These are phyloP conservation scores for Enteromius unitaeniatus DNA, from an alignment of 2,797 vertebrate species.

Conservation along the genomic window DNA sequence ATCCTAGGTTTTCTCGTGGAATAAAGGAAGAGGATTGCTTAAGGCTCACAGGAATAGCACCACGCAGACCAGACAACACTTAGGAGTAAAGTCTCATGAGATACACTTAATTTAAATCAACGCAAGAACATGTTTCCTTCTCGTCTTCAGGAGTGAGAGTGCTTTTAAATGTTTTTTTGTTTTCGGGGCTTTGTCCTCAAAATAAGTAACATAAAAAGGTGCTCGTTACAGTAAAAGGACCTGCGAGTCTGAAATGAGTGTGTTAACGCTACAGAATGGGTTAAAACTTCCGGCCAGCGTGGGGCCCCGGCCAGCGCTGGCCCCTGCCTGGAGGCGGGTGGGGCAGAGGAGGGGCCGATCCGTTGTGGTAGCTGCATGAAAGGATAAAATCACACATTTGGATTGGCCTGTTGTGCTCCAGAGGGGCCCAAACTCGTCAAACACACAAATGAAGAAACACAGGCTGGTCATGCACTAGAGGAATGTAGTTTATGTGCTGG, in stretches of 20 bases:
- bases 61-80: constrained; percentile 71
- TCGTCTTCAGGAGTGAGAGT: constrained; percentile 38
- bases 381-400: constrained; percentile 84
- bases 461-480: constrained; percentile 66
- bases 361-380: constrained; percentile 87
- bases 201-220: constrained; percentile 28
- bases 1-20: constrained; percentile 44
- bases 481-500: constrained; percentile 1
- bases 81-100: constrained; percentile 47
- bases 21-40: constrained; percentile 58
- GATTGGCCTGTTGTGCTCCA: constrained; percentile 74
- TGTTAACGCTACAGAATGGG: constrained; percentile 59
- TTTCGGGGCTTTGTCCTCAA: constrained; percentile 24
- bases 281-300: constrained; percentile 84
- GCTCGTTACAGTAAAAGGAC: constrained; percentile 47
- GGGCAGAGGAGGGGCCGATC: constrained; percentile 82
- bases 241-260: constrained; percentile 44
- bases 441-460: constrained; percentile 27
- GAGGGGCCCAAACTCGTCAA: constrained; percentile 57
- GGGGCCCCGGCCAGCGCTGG: constrained; percentile 84
- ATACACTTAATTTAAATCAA: constrained; percentile 50
- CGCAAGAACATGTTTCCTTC: constrained; percentile 51
- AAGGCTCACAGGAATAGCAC: constrained; percentile 72
- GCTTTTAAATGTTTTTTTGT: constrained; percentile 24
- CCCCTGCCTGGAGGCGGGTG: constrained; percentile 82